Evolutionary conservation across 1,140 invertebrate genomes (phyloP).

Genomic region (Aphelenchoides besseyi): DNA sequence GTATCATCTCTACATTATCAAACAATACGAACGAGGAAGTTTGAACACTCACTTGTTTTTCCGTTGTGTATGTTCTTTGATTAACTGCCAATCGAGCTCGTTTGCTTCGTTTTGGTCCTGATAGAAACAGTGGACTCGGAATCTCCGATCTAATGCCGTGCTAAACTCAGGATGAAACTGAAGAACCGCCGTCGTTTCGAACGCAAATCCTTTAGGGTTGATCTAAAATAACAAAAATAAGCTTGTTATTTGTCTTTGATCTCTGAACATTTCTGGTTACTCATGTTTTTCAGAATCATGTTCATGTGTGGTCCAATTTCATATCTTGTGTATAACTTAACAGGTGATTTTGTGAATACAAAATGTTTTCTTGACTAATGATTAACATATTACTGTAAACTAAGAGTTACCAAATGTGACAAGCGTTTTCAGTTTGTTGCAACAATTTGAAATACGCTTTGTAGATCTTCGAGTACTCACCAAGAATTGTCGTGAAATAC

Average conservation of each 20-base stretch:
- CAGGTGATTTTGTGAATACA: too few relatives aligned
- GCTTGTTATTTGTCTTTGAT: too few relatives aligned
- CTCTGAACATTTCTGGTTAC: not conserved
- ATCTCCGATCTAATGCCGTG: slow-evolving; percentile 35
- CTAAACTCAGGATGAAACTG: slow-evolving; percentile 41
- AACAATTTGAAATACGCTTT: not conserved
- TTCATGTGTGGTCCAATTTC: too few relatives aligned
- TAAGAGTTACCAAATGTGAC: too few relatives aligned
- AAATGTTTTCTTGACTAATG: too few relatives aligned
- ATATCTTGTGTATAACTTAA: too few relatives aligned
- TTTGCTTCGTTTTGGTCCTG: slow-evolving; percentile 30
- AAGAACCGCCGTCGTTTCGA: slow-evolving; percentile 30
- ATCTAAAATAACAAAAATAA: slow-evolving; percentile 9
- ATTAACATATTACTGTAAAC: too few relatives aligned
- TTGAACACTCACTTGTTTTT: slow-evolving; percentile 30
- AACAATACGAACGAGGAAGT: not conserved
- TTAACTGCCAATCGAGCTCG: slow-evolving; percentile 45
- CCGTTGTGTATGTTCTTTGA: slow-evolving; percentile 45
- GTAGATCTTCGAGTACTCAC: slow-evolving; percentile 22
- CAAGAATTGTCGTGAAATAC: slow-evolving; percentile 41
- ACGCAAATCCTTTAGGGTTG: slow-evolving; percentile 39
- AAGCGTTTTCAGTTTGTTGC: not conserved
- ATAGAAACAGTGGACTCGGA: slow-evolving; percentile 41
- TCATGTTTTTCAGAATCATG: slow-evolving; percentile 5
- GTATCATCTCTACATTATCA: slow-evolving; percentile 19